Evolutionary conservation across 2,113 vertebrate species (phyloP), one percentile per base, ranked within the genome.

Genomic region (Chamaea fasciata): DNA sequence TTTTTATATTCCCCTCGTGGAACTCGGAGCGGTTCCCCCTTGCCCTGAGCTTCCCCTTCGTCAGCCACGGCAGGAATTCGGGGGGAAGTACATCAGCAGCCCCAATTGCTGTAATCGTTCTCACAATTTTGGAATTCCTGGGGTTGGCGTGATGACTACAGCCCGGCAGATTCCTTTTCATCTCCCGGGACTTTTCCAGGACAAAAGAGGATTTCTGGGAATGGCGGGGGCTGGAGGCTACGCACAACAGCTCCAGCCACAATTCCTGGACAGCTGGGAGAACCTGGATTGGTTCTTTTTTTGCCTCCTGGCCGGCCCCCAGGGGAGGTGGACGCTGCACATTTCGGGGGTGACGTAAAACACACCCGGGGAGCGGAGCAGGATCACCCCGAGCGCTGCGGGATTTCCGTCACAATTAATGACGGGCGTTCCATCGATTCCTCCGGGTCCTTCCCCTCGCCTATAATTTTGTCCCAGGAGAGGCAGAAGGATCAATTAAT

Each of bases 101-200:
- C n/a, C n/a, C n/a, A 94, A 94, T 95, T 94, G 81, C 22, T 60
- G 1, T 96, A 95, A 96, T 96, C 84, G 82, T 82, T 96, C 89
- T 28, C 87, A 7, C 69, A 50, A 81, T 95, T 94, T 95, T 92
- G 47, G 52, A 8, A 96, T 95, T 95, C 93, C 87, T 92, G 33
- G 21, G 49, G 64, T 8, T 41, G 30, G 10, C 4, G 20, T 49
- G 13, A 15, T 49, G 87, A 92, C 89, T 89, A 95, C 15, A 47
- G 9, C 56, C 56, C 3, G 5, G 3, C 35, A 69, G 60, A 21
- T 55, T 59, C 68, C 44, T 18, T 91, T 92, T 89, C 73, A 81
- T 81, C 73, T 50, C 6, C 6, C 9, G 15, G 42, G 0, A 83
- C 87, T 91, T 91, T 91, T 91, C 77, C 10, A 94, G 77, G 87